Conservation (phyloP, 2,888 invertebrate genomes). For the Pterobdella sp. region DNA sequence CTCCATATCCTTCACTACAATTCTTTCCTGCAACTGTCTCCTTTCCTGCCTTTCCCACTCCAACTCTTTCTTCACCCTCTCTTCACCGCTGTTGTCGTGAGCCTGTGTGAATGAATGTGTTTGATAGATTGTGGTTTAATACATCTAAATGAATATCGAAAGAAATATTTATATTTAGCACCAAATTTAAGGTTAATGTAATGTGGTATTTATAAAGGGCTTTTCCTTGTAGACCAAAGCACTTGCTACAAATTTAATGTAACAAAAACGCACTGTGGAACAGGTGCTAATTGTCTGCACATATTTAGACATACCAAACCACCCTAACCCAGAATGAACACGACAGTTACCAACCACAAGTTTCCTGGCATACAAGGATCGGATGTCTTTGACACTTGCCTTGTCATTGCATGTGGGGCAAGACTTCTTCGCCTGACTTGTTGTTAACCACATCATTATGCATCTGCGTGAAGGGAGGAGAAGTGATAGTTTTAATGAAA, state of each 20-base stretch:
- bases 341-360: slow-evolving; percentile 50
- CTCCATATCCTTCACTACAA: slow-evolving; percentile 46
- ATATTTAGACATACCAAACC: neutral
- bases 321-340: neutral
- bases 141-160: neutral
- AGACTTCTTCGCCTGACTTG: slow-evolving; percentile 53
- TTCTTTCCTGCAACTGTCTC: slow-evolving; percentile 61
- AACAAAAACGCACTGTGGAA: too few species aligned
- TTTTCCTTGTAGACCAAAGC: too few species aligned
- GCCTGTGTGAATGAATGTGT: slow-evolving; percentile 51
- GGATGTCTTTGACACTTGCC: slow-evolving; percentile 63
- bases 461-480: slow-evolving; percentile 54
- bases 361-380: slow-evolving; percentile 70
- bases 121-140: neutral
- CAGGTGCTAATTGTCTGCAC: neutral
- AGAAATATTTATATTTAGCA: neutral
- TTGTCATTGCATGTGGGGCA: slow-evolving; percentile 83
- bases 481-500: neutral
- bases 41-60: slow-evolving; percentile 58
- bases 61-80: slow-evolving; percentile 60
- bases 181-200: too few species aligned
- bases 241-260: too few species aligned
- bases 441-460: slow-evolving; percentile 66
- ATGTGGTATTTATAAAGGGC: too few species aligned
- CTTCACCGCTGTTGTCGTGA: slow-evolving; percentile 68